phyloP scores from a whole-genome alignment of 2,888 invertebrate species.

The Cantharis lateralis region DNA sequence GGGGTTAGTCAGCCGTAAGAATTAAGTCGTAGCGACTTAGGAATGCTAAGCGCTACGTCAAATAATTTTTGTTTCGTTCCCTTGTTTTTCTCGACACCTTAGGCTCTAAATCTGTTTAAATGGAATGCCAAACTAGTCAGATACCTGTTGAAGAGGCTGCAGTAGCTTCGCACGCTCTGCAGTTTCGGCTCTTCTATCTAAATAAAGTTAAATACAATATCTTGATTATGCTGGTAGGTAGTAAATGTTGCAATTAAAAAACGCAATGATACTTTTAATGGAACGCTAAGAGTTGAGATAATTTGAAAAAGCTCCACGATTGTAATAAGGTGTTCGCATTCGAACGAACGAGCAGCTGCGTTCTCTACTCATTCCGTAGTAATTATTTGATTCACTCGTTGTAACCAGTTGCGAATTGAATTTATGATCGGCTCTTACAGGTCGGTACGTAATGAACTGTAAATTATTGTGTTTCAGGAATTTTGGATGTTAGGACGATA shows the following conservation, averaged over 20 bases:
- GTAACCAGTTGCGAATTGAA: conserved; percentile 23
- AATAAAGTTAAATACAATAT: neutral
- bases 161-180: neutral
- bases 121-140: too few species aligned
- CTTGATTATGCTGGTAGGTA: neutral
- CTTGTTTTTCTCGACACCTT: too few species aligned
- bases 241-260: neutral
- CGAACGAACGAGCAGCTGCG: neutral
- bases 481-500: neutral
- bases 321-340: neutral
- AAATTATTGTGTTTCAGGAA: conserved; percentile 22
- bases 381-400: conserved; percentile 19
- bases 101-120: too few species aligned
- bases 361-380: neutral
- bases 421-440: conserved; percentile 26
- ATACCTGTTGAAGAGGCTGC: too few species aligned
- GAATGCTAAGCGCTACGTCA: too few species aligned
- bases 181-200: too few species aligned
- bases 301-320: neutral
- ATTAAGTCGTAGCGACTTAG: too few species aligned
- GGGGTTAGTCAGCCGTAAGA: too few species aligned
- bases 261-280: neutral
- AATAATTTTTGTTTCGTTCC: too few species aligned
- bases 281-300: neutral
- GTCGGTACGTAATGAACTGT: conserved; percentile 21